These are phyloP conservation scores for Patagioenas fasciata DNA, from an alignment of 2,113 vertebrate genomes.

Conservation along the genomic window DNA sequence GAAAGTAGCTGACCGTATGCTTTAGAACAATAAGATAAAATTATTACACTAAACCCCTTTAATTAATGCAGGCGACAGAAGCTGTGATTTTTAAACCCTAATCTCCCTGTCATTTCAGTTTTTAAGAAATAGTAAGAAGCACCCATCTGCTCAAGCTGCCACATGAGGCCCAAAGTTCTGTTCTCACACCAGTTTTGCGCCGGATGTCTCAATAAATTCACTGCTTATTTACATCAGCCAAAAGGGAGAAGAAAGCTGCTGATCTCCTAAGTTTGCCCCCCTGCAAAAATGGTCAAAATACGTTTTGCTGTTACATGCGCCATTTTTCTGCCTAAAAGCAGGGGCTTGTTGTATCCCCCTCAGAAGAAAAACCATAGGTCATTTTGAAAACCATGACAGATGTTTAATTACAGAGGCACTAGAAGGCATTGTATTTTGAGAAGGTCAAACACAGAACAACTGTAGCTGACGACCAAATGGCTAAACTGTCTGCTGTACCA, in stretches of 20 bases:
- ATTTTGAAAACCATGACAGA: slow-evolving; percentile 51
- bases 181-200: slow-evolving; percentile 64
- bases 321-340: background rate
- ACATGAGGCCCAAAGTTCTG: slow-evolving; percentile 59
- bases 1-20: slow-evolving; percentile 48
- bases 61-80: slow-evolving; percentile 67
- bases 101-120: slow-evolving; percentile 68
- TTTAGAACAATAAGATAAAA: slow-evolving; percentile 54
- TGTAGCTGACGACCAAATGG: slow-evolving; percentile 43
- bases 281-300: background rate
- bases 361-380: background rate
- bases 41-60: slow-evolving; percentile 55
- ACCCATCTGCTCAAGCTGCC: slow-evolving; percentile 69
- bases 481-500: slow-evolving; percentile 9
- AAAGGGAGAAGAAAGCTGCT: slow-evolving; percentile 53
- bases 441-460: slow-evolving; percentile 29
- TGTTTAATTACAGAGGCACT: slow-evolving; percentile 60
- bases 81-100: slow-evolving; percentile 64
- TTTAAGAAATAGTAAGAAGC: slow-evolving; percentile 66
- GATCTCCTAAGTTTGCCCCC: background rate
- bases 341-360: background rate
- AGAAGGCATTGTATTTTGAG: slow-evolving; percentile 45
- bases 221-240: slow-evolving; percentile 66
- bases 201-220: slow-evolving; percentile 65
- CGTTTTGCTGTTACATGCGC: background rate